A percentile compares a stretch with the other conserved stretches of the same genome.
phyloP scores from a whole-genome alignment of 53 echinoderm and acorn worm species.

The Pentamera pediparva region DNA sequence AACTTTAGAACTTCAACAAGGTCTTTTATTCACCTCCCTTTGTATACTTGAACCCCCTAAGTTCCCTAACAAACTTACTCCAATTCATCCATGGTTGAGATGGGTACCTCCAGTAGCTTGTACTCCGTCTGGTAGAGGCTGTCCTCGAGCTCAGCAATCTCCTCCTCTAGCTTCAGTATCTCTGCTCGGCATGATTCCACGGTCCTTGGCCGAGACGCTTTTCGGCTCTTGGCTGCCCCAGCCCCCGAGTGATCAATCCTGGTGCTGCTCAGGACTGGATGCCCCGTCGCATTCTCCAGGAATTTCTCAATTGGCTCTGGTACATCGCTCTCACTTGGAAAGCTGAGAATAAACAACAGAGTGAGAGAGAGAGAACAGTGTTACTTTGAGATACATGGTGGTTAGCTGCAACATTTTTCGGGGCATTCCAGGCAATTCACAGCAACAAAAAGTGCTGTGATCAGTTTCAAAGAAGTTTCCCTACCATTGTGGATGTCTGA shows the following conservation, averaged over 20 bases:
- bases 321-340: constrained; percentile 36
- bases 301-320: constrained; percentile 15
- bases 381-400: too few species aligned
- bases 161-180: constrained; percentile 13
- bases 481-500: too few species aligned
- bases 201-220: neutral
- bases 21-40: too few species aligned
- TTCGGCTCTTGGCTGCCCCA: neutral
- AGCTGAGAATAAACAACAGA: constrained; percentile 4
- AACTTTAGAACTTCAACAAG: too few species aligned
- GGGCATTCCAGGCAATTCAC: too few species aligned
- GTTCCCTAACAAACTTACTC: neutral
- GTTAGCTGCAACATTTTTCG: too few species aligned
- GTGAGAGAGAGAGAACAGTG: too few species aligned
- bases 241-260: constrained; percentile 5
- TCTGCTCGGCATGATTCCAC: constrained; percentile 9
- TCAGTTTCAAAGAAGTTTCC: too few species aligned
- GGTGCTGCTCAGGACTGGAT: constrained; percentile 14
- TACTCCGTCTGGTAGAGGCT: constrained; percentile 5
- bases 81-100: neutral
- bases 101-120: constrained; percentile 1
- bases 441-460: too few species aligned
- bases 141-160: constrained; percentile 12
- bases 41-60: too few species aligned
- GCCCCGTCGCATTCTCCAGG: constrained; percentile 1